Evolutionary conservation across 2,113 vertebrate genomes (phyloP), one percentile per base, ranked within the genome.

Genomic region (Oxyura jamaicensis): DNA sequence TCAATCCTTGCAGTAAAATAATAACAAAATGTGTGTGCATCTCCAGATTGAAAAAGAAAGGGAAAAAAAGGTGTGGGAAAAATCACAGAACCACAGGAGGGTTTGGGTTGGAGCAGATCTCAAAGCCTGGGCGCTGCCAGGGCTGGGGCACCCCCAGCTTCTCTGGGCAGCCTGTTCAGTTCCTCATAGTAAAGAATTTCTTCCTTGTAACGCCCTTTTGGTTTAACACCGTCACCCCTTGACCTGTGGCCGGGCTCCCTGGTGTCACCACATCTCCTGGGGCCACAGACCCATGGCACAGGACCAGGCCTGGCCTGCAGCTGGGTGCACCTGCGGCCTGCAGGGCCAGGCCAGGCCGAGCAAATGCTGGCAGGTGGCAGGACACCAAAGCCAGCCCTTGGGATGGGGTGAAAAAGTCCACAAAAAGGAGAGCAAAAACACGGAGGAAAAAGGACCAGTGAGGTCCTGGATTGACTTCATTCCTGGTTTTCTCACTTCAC

Each of bases 391-490:
- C 72, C 41, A 66, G 1, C 28, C 53, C 63, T 46, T 63, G 62
- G 66, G 52, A 44, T 58, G 52, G 33, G 83, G 77, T 31, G 88
- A 46, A 59, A 36, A 67, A 67, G 28, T 71, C 29, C 17, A 33
- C 9, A 83, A 59, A 72, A 85, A 18, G 52, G 56, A 85, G 21
- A 82, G 21, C 4, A 36, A 29, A 87, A 88, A 8, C 29, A 5
- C 1, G 7, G 36, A 31, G 29, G 35, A 13, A 21, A 21, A 67
- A 46, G 25, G 13, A n/a, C 7, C 18, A 0, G 9, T 3, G 9
- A 23, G 56, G 41, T 26, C 31, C 56, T 65, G 33, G 21, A 22
- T 41, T 82, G 68, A 8, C 20, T 76, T 77, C 2, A 19, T 33
- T 75, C 60, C 71, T 59, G 18, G 12, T 90, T 52, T 83, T 85